A percentile compares a stretch with the other conserved stretches of the same genome.
Conservation (phyloP, 2,113 vertebrate genomes). For the Rhombomys opimus region DNA sequence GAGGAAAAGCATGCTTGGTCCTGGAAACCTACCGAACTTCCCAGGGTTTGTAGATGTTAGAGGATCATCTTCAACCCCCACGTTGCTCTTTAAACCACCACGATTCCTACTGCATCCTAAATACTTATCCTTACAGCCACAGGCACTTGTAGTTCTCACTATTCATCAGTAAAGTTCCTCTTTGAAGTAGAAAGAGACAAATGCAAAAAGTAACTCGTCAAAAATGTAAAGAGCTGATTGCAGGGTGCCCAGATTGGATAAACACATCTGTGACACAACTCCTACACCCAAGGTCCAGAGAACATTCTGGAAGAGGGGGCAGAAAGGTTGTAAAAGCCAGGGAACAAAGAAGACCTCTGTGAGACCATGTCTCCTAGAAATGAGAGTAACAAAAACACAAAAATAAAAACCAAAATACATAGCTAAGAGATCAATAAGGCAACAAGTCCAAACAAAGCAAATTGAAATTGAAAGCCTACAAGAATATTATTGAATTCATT, state of each 20-base stretch:
- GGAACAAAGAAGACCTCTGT: background rate
- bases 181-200: background rate
- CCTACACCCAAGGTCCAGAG: background rate
- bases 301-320: background rate
- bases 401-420: background rate
- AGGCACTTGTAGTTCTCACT: background rate
- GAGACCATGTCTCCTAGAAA: background rate
- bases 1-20: background rate
- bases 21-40: background rate
- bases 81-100: no score
- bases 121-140: background rate
- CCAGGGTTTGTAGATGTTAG: no score
- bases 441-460: background rate
- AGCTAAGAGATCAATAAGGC: background rate
- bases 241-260: background rate
- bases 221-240: background rate
- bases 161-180: background rate
- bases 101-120: background rate
- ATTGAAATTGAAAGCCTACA: background rate
- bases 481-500: background rate
- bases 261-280: background rate
- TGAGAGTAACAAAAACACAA: background rate
- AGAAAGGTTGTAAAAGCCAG: background rate
- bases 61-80: no score
- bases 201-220: background rate